A percentile compares a stretch with the other conserved stretches of the same genome.
Conservation (phyloP, 2,888 invertebrate species). For the Spodoptera picta region DNA sequence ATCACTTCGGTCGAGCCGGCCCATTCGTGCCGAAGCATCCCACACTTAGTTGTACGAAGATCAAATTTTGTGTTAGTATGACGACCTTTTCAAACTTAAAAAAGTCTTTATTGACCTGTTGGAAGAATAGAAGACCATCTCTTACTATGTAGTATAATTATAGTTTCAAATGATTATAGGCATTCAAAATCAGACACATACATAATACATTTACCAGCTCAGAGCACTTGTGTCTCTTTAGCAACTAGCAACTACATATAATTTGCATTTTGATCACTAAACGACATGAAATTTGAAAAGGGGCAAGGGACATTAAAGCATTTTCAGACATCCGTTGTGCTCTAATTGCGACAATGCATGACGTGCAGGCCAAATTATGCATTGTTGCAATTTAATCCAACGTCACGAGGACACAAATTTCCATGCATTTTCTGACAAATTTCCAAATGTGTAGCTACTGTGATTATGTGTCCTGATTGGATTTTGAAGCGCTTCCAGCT, state of each 20-base stretch:
- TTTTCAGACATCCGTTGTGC: slow-evolving; percentile 39
- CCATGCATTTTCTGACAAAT: slow-evolving; percentile 44
- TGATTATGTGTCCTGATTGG: slow-evolving; percentile 7
- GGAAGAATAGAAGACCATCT: too few relatives aligned
- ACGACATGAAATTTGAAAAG: slow-evolving; percentile 21
- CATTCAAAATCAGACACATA: too few relatives aligned
- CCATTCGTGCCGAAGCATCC: too few relatives aligned
- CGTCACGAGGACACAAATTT: slow-evolving; percentile 36
- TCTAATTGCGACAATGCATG: slow-evolving; percentile 47
- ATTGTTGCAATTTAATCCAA: slow-evolving; percentile 52
- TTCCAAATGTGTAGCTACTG: slow-evolving; percentile 12
- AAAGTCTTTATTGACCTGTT: too few relatives aligned
- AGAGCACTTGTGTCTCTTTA: not conserved
- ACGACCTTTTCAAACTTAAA: too few relatives aligned
- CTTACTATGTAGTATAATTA: too few relatives aligned
- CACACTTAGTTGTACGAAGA: too few relatives aligned
- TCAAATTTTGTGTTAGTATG: too few relatives aligned
- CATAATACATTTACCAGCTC: not conserved
- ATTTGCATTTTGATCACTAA: slow-evolving; percentile 26
- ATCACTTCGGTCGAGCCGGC: too few relatives aligned
- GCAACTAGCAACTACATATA: not conserved
- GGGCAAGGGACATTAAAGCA: slow-evolving; percentile 35
- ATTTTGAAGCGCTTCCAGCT: too few relatives aligned
- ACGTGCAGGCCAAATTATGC: slow-evolving; percentile 47
- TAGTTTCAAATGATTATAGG: too few relatives aligned